Base-by-base conservation (phyloP, 2,888 invertebrate species). In the Pimpla rufipes region DNA sequence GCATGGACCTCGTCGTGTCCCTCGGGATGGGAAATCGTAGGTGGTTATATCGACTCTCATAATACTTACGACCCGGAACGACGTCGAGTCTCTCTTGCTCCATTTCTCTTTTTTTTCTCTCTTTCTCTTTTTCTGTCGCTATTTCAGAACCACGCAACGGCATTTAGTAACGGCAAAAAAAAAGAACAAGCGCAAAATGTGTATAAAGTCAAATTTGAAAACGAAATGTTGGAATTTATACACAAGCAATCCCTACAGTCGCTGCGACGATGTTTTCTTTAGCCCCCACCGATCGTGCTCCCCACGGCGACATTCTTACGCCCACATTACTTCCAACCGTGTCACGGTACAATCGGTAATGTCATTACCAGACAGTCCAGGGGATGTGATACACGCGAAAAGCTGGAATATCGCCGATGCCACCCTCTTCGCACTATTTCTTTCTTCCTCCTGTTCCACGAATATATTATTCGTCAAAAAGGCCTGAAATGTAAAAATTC, bases 1-100 rank as follows among this genome's bases (percentile, higher is more conserved):
- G 59, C 50, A 52, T 55, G 81, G 80, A 77, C 64, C 73, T 59
- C 76, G 80, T 78, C 68, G 57, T n/a, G 86, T 82, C 84, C 87
- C 88, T 76, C 75, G 90, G 88, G 89, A 87, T 86, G 78, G 87
- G 87, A 86, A 91, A 91, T 91, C 91, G 91, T 91, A 88, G 90
- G 91, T 90, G 90, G 90, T 90, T 90, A 89, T 90, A 91, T 91
- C 91, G 90, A 90, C 91, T 90, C 91, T 90, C 91, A 90, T 91
- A 91, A 91, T 91, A 91, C 91, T 91, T 91, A 91, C 90, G 90
- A 90, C 88, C 87, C 85, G 85, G 87, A 85, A 89, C 87, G 87
- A 83, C 75, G 23, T 76, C 66, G 71, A 64, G 68, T 66, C 67
- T 62, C 21, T 35, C 59, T 59, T n/a, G 2, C 37, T n/a, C 59